These are phyloP conservation scores for Aleadryas rufinucha DNA, from an alignment of 2,113 vertebrate species.

Conservation along the genomic window DNA sequence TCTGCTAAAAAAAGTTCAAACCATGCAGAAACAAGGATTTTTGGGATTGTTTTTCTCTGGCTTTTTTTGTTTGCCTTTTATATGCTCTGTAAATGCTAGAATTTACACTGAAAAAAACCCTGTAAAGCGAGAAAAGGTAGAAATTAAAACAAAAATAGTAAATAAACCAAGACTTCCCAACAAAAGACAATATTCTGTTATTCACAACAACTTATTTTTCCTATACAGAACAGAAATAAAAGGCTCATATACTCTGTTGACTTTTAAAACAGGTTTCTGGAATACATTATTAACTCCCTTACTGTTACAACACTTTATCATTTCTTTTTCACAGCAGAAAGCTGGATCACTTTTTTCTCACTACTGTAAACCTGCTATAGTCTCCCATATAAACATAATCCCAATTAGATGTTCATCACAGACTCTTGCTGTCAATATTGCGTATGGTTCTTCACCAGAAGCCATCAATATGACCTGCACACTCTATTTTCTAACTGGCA, in stretches of 20 bases:
- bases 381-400: not conserved
- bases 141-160: not conserved
- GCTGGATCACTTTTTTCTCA: not conserved
- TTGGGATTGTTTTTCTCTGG: rapidly evolving
- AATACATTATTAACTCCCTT: not conserved
- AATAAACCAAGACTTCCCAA: not conserved
- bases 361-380: not conserved
- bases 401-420: not conserved
- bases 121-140: not conserved
- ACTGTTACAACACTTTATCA: rapidly evolving
- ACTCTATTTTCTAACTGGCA: not conserved
- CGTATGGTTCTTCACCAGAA: not conserved
- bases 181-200: not conserved
- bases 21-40: not conserved
- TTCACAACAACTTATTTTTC: not conserved
- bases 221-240: not conserved
- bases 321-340: not conserved
- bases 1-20: not conserved
- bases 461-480: conserved; percentile 5
- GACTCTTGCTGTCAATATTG: conserved; percentile 28
- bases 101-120: not conserved
- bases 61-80: not conserved
- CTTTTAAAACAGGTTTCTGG: not conserved
- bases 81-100: not conserved
- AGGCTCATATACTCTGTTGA: not conserved